Evolutionary conservation across 2,888 invertebrate genomes (phyloP).

Genomic region (Branchellion lobata): DNA sequence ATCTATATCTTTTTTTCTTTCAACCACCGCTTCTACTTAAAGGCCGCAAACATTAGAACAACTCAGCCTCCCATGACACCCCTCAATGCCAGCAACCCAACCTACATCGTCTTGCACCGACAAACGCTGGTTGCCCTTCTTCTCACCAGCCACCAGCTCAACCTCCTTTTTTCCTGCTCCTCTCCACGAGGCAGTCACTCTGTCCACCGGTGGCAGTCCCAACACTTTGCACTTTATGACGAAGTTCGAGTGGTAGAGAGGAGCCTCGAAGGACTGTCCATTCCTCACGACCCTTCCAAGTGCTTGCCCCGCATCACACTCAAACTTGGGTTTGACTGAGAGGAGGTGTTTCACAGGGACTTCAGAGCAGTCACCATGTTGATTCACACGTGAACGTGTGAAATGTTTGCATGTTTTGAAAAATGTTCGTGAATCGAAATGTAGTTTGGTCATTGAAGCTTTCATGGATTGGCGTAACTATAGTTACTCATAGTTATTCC

Average conservation of each 20-base stretch:
- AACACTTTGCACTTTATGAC: slow-evolving; percentile 33
- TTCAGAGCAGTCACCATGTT: too few species aligned
- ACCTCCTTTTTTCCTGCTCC: not conserved
- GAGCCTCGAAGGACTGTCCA: slow-evolving; percentile 2
- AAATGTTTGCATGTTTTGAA: too few species aligned
- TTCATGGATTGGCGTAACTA: too few species aligned
- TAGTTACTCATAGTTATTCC: too few species aligned
- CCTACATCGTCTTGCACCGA: not conserved
- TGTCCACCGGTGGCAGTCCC: slow-evolving; percentile 7
- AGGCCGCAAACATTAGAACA: too few species aligned
- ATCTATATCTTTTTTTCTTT: too few species aligned
- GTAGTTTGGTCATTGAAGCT: not conserved
- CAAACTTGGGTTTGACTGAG: slow-evolving; percentile 40
- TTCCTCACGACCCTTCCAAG: not conserved
- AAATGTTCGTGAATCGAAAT: too few species aligned
- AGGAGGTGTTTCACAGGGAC: too few species aligned
- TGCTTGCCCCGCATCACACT: not conserved
- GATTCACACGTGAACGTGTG: too few species aligned
- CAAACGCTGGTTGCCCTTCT: not conserved
- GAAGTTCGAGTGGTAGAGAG: slow-evolving; percentile 30
- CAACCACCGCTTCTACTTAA: too few species aligned
- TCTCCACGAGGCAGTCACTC: slow-evolving; percentile 30
- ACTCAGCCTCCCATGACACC: too few species aligned
- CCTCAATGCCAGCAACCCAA: too few species aligned
- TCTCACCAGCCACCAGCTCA: slow-evolving; percentile 7